These are phyloP conservation scores for Drosophila picticornis DNA, from an alignment of 2,888 invertebrate species.

Conservation along the genomic window DNA sequence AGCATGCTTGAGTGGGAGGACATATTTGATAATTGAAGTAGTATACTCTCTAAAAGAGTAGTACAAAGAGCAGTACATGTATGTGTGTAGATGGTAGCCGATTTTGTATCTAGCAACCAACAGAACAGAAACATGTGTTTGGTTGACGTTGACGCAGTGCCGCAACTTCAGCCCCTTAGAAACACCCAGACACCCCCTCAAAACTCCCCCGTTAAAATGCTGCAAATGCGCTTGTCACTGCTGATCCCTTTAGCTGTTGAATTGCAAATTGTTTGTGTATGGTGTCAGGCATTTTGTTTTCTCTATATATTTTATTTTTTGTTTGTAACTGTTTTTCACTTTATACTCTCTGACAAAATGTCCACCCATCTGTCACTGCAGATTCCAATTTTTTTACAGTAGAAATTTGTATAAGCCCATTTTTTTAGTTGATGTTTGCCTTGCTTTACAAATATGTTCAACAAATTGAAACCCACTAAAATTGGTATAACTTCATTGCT, in stretches of 20 bases:
- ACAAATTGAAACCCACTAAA: slow-evolving; percentile 28
- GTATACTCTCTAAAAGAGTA: slow-evolving; percentile 24
- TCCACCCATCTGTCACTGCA: slow-evolving; percentile 78
- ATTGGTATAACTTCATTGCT: slow-evolving; percentile 46
- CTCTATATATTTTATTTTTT: slow-evolving; percentile 20
- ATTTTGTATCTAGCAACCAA: slow-evolving; percentile 28
- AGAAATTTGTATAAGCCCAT: slow-evolving; percentile 60
- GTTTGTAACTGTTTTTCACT: slow-evolving; percentile 25
- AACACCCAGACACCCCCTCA: background rate
- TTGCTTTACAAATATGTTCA: slow-evolving; percentile 40
- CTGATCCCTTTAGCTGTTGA: slow-evolving; percentile 80
- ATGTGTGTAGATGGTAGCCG: slow-evolving; percentile 39
- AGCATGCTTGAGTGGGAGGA: background rate
- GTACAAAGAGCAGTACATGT: slow-evolving; percentile 30
- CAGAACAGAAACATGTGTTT: slow-evolving; percentile 52
- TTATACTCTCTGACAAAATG: slow-evolving; percentile 68
- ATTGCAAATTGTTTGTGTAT: slow-evolving; percentile 81
- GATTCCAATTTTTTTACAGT: slow-evolving; percentile 49
- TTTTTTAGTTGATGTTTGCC: slow-evolving; percentile 13
- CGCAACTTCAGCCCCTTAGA: background rate
- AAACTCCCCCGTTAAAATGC: slow-evolving; percentile 19
- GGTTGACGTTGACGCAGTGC: slow-evolving; percentile 26
- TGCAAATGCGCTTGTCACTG: slow-evolving; percentile 79
- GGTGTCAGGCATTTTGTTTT: slow-evolving; percentile 66
- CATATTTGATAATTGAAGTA: background rate